Percentiles rank a stretch among this genome's conserved stretches.
Evolutionary conservation across 92 coral and sea anemone genomes (phyloP).

Genomic region (Zoanthus gigantus): DNA sequence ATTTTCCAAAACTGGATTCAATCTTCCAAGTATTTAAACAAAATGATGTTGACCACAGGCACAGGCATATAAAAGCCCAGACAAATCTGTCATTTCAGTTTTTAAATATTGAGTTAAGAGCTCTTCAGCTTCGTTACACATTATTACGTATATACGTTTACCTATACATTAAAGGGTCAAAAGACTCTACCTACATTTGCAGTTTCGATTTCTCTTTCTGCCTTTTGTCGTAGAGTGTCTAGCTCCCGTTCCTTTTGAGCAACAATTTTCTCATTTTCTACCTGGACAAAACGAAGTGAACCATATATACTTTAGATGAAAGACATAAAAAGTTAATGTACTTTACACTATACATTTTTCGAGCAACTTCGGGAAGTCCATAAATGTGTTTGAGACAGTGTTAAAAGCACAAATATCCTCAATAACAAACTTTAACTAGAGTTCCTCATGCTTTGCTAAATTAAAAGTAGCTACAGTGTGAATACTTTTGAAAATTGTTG

Average conservation of each 20-base stretch:
- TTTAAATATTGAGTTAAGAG: too few relatives aligned
- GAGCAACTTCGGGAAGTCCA: neutral
- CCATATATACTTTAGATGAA: too few relatives aligned
- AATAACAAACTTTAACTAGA: neutral
- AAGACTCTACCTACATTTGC: conserved; percentile 22
- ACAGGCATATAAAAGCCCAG: too few relatives aligned
- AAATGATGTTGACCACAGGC: too few relatives aligned
- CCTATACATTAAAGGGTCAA: neutral
- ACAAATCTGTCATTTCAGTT: too few relatives aligned
- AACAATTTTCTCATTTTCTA: conserved; percentile 95
- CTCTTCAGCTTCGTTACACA: too few relatives aligned
- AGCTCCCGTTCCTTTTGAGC: conserved; percentile 96
- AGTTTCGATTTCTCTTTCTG: conserved; percentile 60
- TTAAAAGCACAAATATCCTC: neutral
- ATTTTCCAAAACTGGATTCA: too few relatives aligned
- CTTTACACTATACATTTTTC: neutral
- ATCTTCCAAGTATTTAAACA: too few relatives aligned
- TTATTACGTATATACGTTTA: too few relatives aligned
- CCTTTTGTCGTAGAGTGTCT: conserved; percentile 73
- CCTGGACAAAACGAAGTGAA: conserved; percentile 24
- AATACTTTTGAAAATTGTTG: neutral
- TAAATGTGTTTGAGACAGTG: neutral
- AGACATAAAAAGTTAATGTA: too few relatives aligned
- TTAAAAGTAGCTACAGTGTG: neutral
- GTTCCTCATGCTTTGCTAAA: neutral